These are phyloP conservation scores for Galagoides demidoff DNA, from an alignment of 2,797 vertebrate species.

Conservation along the genomic window DNA sequence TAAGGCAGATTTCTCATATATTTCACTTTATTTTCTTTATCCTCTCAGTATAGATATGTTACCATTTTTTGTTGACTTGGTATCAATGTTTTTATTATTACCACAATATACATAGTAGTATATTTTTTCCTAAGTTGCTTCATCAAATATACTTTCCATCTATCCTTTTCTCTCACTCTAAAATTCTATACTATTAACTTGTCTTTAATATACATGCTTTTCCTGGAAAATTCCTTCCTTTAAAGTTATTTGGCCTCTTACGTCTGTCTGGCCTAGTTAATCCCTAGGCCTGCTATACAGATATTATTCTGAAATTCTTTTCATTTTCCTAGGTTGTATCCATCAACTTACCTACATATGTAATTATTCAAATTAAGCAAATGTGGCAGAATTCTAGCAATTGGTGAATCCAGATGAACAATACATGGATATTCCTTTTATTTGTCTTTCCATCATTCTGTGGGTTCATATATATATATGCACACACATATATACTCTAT, in stretches of 20 bases:
- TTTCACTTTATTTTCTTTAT: constrained; percentile 21
- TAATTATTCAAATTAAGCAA: neutral
- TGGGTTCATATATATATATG: neutral
- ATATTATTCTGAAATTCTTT: neutral
- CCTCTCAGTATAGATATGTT: neutral
- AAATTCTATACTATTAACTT: neutral
- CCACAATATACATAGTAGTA: neutral
- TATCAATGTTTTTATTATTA: neutral
- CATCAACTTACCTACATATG: neutral
- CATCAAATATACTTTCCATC: neutral
- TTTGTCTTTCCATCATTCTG: neutral
- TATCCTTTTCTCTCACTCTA: neutral
- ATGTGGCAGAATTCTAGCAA: neutral
- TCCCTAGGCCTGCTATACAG: neutral
- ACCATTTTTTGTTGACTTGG: neutral
- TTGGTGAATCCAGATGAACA: neutral
- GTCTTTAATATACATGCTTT: neutral
- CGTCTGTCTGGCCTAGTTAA: neutral
- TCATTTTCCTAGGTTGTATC: neutral
- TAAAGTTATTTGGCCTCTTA: neutral
- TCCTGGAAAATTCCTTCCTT: neutral
- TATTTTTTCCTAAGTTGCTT: constrained; percentile 26
- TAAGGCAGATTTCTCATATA: neutral
- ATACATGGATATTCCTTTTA: neutral
- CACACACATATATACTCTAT: neutral